Base-by-base conservation (phyloP, 2,113 vertebrate species). In the Gracilinanus agilis region DNA sequence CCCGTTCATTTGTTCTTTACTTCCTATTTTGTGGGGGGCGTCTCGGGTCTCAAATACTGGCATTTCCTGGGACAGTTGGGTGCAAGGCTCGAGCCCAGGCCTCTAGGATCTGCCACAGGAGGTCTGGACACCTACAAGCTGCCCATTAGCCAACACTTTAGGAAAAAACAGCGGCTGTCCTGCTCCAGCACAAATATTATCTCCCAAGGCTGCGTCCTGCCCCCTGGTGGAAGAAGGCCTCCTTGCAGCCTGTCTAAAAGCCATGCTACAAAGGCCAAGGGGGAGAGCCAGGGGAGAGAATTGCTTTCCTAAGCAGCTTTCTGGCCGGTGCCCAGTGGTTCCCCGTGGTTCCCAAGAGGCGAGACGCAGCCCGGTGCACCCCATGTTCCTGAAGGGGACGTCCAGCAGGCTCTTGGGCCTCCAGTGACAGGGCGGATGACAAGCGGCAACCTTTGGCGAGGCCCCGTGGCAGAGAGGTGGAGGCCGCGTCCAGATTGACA, bases 171-270 rank as follows among this genome's bases (percentile, higher is more conserved):
- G 8, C 0, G 9, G 54, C 24, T 44, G 13, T 90, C 54, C 83
- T 7, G 34, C 40, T 44, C 29, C 24, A 13, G 67, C n/a, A 3
- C 12, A 49, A 49, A 55, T 67, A 75, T 29, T 40, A 49, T 90
- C 44, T 92, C 89, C 53, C 91, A 92, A 29, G 53, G 95, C 2
- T 34, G 9, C n/a, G 44, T 53, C 91, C 27, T 55, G 95, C 97
- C 97, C 94, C 94, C 97, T 97, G 1, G 95, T 95, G 97, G 97
- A 89, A 54, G 25, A 93, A 75, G 24, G 10, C 44, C 0, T n/a
- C 8, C 6, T 12, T 61, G 13, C 55, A 56, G 34, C 21, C 10
- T 53, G 0, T 90, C 44, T 19, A 40, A 40, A 12, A 0, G 5
- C 56, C 29, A 23, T 25, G 1, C 91, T 92, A 96, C 94, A 96